Evolutionary conservation across 2,797 vertebrate genomes (phyloP).

Genomic region (Lagodon rhomboides): DNA sequence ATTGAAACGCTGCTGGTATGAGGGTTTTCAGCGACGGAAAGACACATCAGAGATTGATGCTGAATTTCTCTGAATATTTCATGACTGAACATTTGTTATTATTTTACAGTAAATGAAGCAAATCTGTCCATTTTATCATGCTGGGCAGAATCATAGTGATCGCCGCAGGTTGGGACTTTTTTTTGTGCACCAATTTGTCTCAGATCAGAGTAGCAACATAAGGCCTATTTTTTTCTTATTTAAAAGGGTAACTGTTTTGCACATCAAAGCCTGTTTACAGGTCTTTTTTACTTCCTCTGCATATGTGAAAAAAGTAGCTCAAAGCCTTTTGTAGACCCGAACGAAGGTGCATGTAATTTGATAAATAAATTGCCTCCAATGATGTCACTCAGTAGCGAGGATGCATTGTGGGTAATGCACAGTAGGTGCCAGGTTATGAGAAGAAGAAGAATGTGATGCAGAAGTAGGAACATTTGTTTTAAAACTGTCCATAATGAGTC

Average conservation of each 20-base stretch:
- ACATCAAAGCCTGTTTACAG: too few species aligned
- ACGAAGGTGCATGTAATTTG: too few species aligned
- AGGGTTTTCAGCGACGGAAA: conserved; percentile 12
- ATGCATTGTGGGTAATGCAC: too few species aligned
- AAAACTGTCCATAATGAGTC: too few species aligned
- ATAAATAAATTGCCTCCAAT: too few species aligned
- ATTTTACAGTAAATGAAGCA: conserved; percentile 16
- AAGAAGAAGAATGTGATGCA: too few species aligned
- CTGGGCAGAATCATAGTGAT: background rate
- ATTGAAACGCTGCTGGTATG: conserved; percentile 8
- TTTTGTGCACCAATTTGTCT: background rate
- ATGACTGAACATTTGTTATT: conserved; percentile 10
- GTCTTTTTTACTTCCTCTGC: too few species aligned
- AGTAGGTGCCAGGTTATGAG: too few species aligned
- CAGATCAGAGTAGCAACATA: conserved; percentile 3
- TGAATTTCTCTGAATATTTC: conserved; percentile 32
- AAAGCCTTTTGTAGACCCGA: too few species aligned
- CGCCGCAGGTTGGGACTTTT: background rate
- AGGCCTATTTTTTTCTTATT: background rate
- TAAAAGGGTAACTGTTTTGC: background rate
- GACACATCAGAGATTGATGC: conserved; percentile 20
- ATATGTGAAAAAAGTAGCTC: too few species aligned
- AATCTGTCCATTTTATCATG: conserved; percentile 6
- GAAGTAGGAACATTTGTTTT: too few species aligned
- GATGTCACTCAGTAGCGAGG: too few species aligned